Conservation (phyloP, 2,888 invertebrate genomes). For the Cyrtodaria siliqua region DNA sequence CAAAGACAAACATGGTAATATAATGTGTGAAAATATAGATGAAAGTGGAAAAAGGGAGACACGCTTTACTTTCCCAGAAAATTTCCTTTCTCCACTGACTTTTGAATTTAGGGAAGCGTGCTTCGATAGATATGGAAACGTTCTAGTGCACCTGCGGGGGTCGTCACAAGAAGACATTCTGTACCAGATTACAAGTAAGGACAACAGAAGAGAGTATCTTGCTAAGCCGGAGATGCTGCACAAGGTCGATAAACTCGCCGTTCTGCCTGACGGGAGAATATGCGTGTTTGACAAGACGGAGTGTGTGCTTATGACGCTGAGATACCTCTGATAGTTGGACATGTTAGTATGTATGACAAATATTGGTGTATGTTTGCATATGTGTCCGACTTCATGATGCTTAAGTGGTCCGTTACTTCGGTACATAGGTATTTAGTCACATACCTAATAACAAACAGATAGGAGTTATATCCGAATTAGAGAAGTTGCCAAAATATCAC, state of each 20-base stretch:
- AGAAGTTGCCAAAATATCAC: too few species aligned
- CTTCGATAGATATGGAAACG: conserved; percentile 51
- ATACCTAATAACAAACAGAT: too few species aligned
- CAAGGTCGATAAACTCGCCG: conserved; percentile 57
- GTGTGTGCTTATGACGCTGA: conserved; percentile 57
- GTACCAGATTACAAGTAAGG: conserved; percentile 37
- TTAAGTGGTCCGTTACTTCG: too few species aligned
- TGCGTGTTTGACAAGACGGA: conserved; percentile 58
- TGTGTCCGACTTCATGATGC: too few species aligned
- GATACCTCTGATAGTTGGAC: conserved; percentile 45
- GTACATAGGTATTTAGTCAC: too few species aligned
- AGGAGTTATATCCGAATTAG: too few species aligned
- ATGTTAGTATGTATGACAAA: too few species aligned
- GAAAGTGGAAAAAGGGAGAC: conserved; percentile 38
- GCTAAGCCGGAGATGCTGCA: conserved; percentile 62
- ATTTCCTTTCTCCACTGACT: conserved; percentile 9
- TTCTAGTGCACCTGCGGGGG: conserved; percentile 42
- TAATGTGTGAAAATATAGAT: conserved; percentile 45
- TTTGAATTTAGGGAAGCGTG: conserved; percentile 55
- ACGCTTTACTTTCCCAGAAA: conserved; percentile 41
- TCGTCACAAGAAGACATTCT: conserved; percentile 36
- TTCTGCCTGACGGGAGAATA: conserved; percentile 56
- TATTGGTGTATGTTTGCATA: too few species aligned
- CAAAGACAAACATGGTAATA: conserved; percentile 37
- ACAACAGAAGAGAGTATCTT: conserved; percentile 45